Percentiles rank a stretch among this genome's conserved stretches.
Evolutionary conservation across 1,140 invertebrate species (phyloP).

Genomic region (Platyscapa corneri): DNA sequence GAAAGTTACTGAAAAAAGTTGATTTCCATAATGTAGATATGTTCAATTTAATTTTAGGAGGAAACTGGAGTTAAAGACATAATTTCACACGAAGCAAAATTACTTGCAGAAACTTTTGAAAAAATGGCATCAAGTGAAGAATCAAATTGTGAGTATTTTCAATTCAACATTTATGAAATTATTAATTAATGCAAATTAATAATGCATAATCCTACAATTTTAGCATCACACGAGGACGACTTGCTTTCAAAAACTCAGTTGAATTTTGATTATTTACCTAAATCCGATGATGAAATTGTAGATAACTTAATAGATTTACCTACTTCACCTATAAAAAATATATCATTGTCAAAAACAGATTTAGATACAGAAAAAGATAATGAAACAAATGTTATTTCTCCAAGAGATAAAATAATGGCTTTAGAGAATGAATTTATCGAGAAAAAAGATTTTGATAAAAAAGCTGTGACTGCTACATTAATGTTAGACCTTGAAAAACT

Average conservation of each 20-base stretch:
- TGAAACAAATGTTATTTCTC: constrained; percentile 27
- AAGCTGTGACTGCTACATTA: constrained; percentile 56
- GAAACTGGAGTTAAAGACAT: constrained; percentile 53
- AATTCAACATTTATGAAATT: constrained; percentile 10
- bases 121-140: constrained; percentile 57
- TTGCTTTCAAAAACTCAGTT: constrained; percentile 58
- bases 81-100: constrained; percentile 61
- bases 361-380: constrained; percentile 17
- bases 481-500: constrained; percentile 66
- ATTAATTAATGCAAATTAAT: background rate
- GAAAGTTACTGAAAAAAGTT: too few species aligned
- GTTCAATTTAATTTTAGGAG: constrained; percentile 51
- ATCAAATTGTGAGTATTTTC: constrained; percentile 55
- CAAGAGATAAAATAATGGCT: constrained; percentile 52
- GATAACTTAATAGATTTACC: constrained; percentile 66
- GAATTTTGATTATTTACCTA: constrained; percentile 61
- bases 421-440: constrained; percentile 61
- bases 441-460: constrained; percentile 58
- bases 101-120: constrained; percentile 62
- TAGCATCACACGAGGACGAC: constrained; percentile 58
- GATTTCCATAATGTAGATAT: background rate
- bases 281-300: constrained; percentile 63
- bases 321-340: constrained; percentile 52
- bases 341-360: background rate
- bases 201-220: background rate